Evolutionary conservation across 2,888 invertebrate species (phyloP), one percentile per base, ranked within the genome.

Genomic region (Latrodectus elegans): DNA sequence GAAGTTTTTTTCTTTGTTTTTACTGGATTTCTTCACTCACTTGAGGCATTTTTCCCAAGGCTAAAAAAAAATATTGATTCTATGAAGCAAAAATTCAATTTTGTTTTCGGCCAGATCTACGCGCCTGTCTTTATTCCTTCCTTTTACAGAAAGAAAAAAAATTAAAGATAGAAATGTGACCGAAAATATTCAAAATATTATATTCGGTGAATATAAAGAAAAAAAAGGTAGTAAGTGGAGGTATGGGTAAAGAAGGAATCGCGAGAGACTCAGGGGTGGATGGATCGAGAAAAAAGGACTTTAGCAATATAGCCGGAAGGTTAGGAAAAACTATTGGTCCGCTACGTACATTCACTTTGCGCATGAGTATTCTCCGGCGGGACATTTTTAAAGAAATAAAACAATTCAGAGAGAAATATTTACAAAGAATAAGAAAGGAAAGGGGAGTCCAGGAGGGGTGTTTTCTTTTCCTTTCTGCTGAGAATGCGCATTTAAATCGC

Each of bases 11-110:
- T 9, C 11, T 75, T 38, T 53, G 74, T 38, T 52, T 70, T 75
- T 53, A 55, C 68, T 55, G 17, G 53, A 49, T 74, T 73, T 53
- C 53, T 60, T 49, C 72, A 17, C 53, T 17, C 38, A 68, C 17
- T 70, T 38, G 38, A 38, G 38, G 38, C 38, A 38, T 68, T 70
- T 67, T 75, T 75, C 55, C 26, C 55, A 17, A 53, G 72, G 85
- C 74, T 74, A 38, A 38, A 38, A 81, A 75, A 82, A 79, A 87
- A 81, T 87, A 81, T 87, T 81, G 81, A 77, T 76, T 81, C 77
- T 26, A 87, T 87, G 81, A 87, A 81, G 86, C 86, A 81, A 81
- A 87, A 87, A 87, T 87, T 87, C 86, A 81, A 87, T 87, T 87
- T 87, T 84, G 84, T 78, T 60, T 84, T 84, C 65, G 38, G 38